Conservation (phyloP, 2,888 invertebrate species). For the Stegana nigrithorax region DNA sequence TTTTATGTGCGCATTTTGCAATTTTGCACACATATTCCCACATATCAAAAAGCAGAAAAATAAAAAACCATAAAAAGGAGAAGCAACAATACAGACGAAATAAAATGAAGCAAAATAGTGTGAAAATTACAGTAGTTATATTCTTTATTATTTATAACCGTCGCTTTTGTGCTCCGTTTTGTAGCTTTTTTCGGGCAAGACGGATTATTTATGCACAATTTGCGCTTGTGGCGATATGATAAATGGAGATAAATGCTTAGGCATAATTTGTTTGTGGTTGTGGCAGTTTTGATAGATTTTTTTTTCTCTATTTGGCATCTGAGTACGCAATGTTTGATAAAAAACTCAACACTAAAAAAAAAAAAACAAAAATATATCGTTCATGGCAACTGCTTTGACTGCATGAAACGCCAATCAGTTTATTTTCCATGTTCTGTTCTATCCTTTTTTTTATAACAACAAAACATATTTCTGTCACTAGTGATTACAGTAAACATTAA, state of each 20-base stretch:
- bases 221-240: conserved; percentile 4
- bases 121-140: conserved; percentile 44
- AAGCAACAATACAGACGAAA: no score
- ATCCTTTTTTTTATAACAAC: no score
- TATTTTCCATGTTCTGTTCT: no score
- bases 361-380: no score
- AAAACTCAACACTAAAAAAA: no score
- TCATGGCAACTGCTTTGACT: not conserved
- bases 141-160: conserved; percentile 19
- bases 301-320: not conserved
- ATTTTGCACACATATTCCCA: not conserved
- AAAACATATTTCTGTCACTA: no score
- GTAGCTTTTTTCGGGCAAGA: not conserved
- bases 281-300: not conserved
- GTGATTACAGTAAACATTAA: no score
- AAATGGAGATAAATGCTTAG: conserved; percentile 5
- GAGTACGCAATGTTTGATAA: not conserved
- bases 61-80: not conserved
- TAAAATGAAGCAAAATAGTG: no score
- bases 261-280: not conserved
- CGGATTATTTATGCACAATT: conserved; percentile 17
- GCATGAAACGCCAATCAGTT: no score
- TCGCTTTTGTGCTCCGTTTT: conserved; percentile 14
- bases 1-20: conserved; percentile 7
- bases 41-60: not conserved